Evolutionary conservation across 1,140 invertebrate species (phyloP).

Genomic region (Scaptodrosophila lebanonensis): DNA sequence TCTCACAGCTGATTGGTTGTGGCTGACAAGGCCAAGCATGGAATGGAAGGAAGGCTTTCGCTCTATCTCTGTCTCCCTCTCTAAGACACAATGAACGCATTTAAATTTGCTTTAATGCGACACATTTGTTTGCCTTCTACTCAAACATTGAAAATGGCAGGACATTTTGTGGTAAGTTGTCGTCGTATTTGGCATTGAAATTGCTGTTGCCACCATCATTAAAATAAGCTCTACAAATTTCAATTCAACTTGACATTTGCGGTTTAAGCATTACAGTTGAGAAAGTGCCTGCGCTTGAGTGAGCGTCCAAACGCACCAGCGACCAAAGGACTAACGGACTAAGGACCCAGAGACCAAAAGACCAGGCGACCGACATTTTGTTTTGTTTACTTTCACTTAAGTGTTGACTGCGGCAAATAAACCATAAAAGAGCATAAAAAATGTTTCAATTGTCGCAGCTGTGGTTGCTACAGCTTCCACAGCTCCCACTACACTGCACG

Average conservation of each 20-base stretch:
- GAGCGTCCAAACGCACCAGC: no score
- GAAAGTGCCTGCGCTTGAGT: no score
- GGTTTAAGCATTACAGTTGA: no score
- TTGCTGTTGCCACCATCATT: constrained; percentile 11
- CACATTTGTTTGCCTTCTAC: constrained; percentile 38
- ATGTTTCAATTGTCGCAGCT: constrained; percentile 66
- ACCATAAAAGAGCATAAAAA: constrained; percentile 69
- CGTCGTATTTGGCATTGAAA: constrained; percentile 23
- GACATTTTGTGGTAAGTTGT: no score
- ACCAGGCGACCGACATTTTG: no score
- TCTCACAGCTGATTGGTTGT: constrained; percentile 56
- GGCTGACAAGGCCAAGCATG: constrained; percentile 49
- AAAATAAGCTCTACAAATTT: constrained; percentile 26
- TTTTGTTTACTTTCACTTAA: constrained; percentile 65
- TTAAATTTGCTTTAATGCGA: constrained; percentile 45
- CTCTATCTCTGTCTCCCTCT: no score
- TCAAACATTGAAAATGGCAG: no score
- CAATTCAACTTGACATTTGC: constrained; percentile 29
- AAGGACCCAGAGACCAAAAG: no score
- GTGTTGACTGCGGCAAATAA: constrained; percentile 57
- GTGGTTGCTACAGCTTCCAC: no score
- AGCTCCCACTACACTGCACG: constrained; percentile 45
- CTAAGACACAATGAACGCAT: constrained; percentile 40
- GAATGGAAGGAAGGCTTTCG: no score
- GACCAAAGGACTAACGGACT: no score